phyloP scores from a whole-genome alignment of 2,888 invertebrate species.

The Pterostichus madidus region DNA sequence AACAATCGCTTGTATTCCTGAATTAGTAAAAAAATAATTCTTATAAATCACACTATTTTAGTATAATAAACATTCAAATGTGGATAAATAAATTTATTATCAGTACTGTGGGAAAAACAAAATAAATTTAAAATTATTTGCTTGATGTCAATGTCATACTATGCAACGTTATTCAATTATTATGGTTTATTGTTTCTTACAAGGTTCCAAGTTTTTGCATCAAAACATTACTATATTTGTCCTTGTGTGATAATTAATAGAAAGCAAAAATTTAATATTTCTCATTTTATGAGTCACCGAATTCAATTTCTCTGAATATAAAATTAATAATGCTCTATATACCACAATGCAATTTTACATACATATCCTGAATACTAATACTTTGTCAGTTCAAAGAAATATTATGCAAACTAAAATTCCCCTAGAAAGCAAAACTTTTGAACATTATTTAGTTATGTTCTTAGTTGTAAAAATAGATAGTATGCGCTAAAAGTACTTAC shows the following conservation, averaged over 20 bases:
- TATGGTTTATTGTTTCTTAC: constrained; percentile 62
- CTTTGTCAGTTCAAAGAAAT: not conserved
- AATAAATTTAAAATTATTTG: constrained; percentile 24
- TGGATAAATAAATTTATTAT: constrained; percentile 5
- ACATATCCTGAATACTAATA: not conserved
- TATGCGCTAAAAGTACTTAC: too few species aligned
- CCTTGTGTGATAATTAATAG: constrained; percentile 65
- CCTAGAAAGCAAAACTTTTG: too few species aligned
- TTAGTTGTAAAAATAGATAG: too few species aligned
- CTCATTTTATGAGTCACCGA: constrained; percentile 42
- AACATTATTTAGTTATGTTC: too few species aligned
- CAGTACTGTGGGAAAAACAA: not conserved
- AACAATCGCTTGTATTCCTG: not conserved
- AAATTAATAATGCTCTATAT: constrained; percentile 45
- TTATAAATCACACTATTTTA: too few species aligned
- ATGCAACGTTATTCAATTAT: constrained; percentile 56
- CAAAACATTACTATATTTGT: constrained; percentile 64
- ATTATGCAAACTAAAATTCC: not conserved
- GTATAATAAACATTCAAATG: not conserved
- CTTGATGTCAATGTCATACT: constrained; percentile 54
- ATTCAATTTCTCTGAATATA: constrained; percentile 62
- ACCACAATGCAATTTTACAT: constrained; percentile 27
- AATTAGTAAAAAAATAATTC: not conserved
- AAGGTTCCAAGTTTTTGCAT: constrained; percentile 65
- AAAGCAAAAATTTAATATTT: constrained; percentile 60